Conservation (phyloP, 1,140 invertebrate species). For the Nymphalis io region DNA sequence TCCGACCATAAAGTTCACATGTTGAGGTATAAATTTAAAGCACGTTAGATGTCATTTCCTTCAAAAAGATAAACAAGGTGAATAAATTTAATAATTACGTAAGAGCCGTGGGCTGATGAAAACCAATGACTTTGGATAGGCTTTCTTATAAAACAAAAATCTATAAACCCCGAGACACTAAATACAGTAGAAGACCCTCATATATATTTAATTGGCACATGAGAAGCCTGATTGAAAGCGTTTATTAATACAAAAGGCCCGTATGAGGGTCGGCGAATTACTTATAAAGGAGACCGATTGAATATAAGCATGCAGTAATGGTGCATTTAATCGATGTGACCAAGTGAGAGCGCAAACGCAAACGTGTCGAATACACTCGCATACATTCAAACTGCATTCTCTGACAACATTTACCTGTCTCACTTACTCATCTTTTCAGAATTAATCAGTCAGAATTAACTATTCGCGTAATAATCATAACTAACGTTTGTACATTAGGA, state of each 20-base stretch:
- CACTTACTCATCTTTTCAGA: slow-evolving; percentile 41
- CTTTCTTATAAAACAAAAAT: slow-evolving; percentile 38
- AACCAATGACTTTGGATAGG: slow-evolving; percentile 23
- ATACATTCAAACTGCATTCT: slow-evolving; percentile 51
- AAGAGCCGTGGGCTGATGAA: slow-evolving; percentile 20
- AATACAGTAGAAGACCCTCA: slow-evolving; percentile 55
- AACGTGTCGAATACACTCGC: slow-evolving; percentile 43
- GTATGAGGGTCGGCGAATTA: slow-evolving; percentile 70
- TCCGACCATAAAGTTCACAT: slow-evolving; percentile 22
- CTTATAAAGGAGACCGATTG: slow-evolving; percentile 68
- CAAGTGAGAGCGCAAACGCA: slow-evolving; percentile 45
- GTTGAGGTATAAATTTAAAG: slow-evolving; percentile 25
- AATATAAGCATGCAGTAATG: slow-evolving; percentile 59
- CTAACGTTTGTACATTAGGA: background rate
- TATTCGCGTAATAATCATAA: slow-evolving; percentile 5
- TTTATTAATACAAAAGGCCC: slow-evolving; percentile 73
- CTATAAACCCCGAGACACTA: slow-evolving; percentile 46
- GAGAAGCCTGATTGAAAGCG: slow-evolving; percentile 64
- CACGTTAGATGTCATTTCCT: slow-evolving; percentile 23
- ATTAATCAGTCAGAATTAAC: background rate
- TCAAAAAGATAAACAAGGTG: slow-evolving; percentile 27
- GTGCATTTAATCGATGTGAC: slow-evolving; percentile 65
- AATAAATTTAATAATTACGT: slow-evolving; percentile 30
- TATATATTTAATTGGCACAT: slow-evolving; percentile 71
- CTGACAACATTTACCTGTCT: slow-evolving; percentile 50